Evolutionary conservation across 2,797 vertebrate genomes (phyloP).

Genomic region (Sebastes diaconus): DNA sequence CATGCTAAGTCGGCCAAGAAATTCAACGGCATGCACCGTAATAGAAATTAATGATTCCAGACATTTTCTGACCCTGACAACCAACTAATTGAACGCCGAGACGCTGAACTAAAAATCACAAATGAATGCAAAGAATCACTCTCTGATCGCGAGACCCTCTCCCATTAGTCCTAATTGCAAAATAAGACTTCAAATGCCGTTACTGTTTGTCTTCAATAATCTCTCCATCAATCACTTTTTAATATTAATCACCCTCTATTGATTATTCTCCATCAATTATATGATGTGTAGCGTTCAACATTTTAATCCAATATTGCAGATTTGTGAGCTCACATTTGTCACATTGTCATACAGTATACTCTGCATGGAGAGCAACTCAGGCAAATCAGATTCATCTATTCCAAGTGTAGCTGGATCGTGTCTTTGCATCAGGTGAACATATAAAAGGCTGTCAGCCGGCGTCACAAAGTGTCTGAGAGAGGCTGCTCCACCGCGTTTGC

Average conservation of each 20-base stretch:
- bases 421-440: slow-evolving; percentile 4
- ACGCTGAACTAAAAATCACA: slow-evolving; percentile 24
- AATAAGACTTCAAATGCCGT: slow-evolving; percentile 14
- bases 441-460: slow-evolving; percentile 17
- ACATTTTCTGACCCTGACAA: slow-evolving; percentile 15
- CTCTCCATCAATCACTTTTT: slow-evolving; percentile 34
- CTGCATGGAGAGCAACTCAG: not conserved
- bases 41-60: slow-evolving; percentile 8
- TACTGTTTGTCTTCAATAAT: slow-evolving; percentile 1
- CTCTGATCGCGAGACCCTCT: not conserved
- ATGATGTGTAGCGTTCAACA: not conserved
- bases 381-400: slow-evolving; percentile 41
- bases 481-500: not conserved
- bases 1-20: slow-evolving; percentile 9
- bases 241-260: slow-evolving; percentile 15
- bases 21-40: slow-evolving; percentile 9
- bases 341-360: not conserved
- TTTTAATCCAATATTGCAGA: slow-evolving; percentile 14
- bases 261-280: slow-evolving; percentile 8
- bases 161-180: slow-evolving; percentile 2
- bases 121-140: slow-evolving; percentile 33
- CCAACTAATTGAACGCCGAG: slow-evolving; percentile 14
- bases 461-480: not conserved
- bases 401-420: slow-evolving; percentile 15
- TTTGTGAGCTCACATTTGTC: not conserved